phyloP scores from a whole-genome alignment of 37 sponge, comb jelly and placozoan genomes.

The Beroe ovata region DNA sequence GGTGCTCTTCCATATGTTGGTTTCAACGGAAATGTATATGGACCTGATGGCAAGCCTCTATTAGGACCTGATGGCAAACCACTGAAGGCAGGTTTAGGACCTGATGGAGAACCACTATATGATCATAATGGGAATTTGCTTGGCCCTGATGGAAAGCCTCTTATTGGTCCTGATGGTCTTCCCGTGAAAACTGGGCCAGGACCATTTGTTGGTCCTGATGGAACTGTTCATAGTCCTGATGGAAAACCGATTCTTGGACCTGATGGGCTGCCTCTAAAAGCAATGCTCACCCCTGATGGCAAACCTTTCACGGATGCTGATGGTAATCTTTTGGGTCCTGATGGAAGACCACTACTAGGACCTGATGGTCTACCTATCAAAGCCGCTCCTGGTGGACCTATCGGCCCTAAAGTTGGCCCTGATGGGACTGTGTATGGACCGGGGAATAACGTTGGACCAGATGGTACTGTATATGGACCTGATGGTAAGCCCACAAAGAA shows the following conservation, averaged over 20 bases:
- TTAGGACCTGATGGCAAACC: slow-evolving; percentile 58
- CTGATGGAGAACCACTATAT: slow-evolving; percentile 46
- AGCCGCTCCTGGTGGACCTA: not conserved
- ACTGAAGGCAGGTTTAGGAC: slow-evolving; percentile 61
- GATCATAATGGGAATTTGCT: slow-evolving; percentile 60
- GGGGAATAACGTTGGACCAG: slow-evolving; percentile 54
- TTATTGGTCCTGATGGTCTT: slow-evolving; percentile 55
- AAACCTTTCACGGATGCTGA: slow-evolving; percentile 59
- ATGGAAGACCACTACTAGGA: slow-evolving; percentile 48
- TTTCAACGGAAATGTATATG: slow-evolving; percentile 47
- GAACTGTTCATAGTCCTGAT: slow-evolving; percentile 38
- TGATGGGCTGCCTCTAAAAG: slow-evolving; percentile 62
- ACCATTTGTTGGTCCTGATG: slow-evolving; percentile 47
- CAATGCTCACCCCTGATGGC: slow-evolving; percentile 59
- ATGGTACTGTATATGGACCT: slow-evolving; percentile 62
- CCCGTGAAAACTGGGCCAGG: slow-evolving; percentile 51
- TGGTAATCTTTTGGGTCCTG: slow-evolving; percentile 60
- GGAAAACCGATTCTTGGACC: slow-evolving; percentile 66
- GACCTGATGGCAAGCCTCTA: slow-evolving; percentile 63
- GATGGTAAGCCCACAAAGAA: slow-evolving; percentile 40
- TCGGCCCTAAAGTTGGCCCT: slow-evolving; percentile 57
- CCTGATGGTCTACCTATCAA: slow-evolving; percentile 43
- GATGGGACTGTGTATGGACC: slow-evolving; percentile 59
- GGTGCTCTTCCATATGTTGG: slow-evolving; percentile 44
- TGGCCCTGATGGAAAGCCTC: slow-evolving; percentile 62